Percentiles rank a stretch among this genome's conserved stretches.
These are phyloP conservation scores for Hirtodrosophila cameraria DNA, from an alignment of 2,888 invertebrate species.

Conservation along the genomic window DNA sequence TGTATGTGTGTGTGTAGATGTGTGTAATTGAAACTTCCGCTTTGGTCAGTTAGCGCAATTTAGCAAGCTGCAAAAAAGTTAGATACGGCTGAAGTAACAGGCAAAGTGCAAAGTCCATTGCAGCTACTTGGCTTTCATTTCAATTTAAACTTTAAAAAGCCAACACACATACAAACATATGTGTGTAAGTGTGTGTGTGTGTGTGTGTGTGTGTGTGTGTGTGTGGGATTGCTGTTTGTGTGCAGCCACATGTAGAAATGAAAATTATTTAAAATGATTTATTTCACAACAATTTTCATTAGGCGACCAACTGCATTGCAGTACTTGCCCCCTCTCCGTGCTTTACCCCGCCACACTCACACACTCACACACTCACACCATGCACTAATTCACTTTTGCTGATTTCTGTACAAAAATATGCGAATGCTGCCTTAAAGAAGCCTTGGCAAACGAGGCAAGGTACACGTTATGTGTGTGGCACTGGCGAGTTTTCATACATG, in stretches of 20 bases:
- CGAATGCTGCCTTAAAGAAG: slow-evolving; percentile 62
- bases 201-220: slow-evolving; percentile 3
- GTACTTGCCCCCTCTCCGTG: slow-evolving; percentile 20
- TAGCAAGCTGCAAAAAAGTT: slow-evolving; percentile 78
- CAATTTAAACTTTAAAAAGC: slow-evolving; percentile 72
- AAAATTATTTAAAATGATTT: slow-evolving; percentile 78
- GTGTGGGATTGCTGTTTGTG: slow-evolving; percentile 28
- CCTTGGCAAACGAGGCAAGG: slow-evolving; percentile 11
- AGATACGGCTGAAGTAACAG: slow-evolving; percentile 76
- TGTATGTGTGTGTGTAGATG: slow-evolving; percentile 31
- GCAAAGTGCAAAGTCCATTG: slow-evolving; percentile 76
- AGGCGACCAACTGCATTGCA: slow-evolving; percentile 71
- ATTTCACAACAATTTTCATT: slow-evolving; percentile 78
- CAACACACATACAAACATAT: slow-evolving; percentile 17
- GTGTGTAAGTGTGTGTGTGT: not conserved
- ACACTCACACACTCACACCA: slow-evolving; percentile 6
- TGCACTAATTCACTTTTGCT: slow-evolving; percentile 77
- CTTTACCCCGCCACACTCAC: not conserved
- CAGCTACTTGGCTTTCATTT: slow-evolving; percentile 78
- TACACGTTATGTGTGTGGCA: too few relatives aligned
- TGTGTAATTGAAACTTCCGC: slow-evolving; percentile 77
- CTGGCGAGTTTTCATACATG: slow-evolving; percentile 50
- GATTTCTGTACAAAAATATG: slow-evolving; percentile 67
- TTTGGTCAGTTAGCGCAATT: slow-evolving; percentile 79
- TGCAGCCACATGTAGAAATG: slow-evolving; percentile 63